Evolutionary conservation across 2,888 invertebrate species (phyloP).

Genomic region (Dryobota labecula): DNA sequence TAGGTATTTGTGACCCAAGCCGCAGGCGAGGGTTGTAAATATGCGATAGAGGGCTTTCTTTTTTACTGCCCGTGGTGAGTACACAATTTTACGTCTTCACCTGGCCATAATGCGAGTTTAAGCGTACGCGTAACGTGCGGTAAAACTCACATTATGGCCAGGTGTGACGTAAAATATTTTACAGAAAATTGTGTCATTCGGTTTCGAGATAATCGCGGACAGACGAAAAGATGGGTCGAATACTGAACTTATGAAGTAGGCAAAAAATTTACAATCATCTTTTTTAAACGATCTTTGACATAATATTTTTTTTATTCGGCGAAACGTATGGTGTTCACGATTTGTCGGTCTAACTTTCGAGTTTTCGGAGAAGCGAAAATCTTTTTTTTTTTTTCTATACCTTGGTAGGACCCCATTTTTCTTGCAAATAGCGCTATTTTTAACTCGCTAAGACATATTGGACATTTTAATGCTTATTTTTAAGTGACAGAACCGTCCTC

Average conservation of each 20-base stretch:
- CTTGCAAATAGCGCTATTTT: not conserved
- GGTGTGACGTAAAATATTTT: too few species aligned
- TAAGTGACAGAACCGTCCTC: slow-evolving; percentile 26
- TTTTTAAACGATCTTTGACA: not conserved
- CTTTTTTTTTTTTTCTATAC: too few species aligned
- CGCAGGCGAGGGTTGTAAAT: too few species aligned
- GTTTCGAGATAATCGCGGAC: not conserved
- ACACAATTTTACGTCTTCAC: too few species aligned
- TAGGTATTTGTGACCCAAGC: too few species aligned
- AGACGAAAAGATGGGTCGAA: not conserved
- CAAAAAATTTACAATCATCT: not conserved
- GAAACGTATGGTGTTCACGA: not conserved
- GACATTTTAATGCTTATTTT: slow-evolving; percentile 9
- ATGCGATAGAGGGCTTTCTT: too few species aligned
- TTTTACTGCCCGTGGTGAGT: too few species aligned
- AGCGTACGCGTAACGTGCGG: too few species aligned
- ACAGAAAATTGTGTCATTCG: not conserved
- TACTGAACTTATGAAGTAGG: not conserved
- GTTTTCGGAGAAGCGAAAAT: not conserved
- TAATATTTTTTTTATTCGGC: not conserved
- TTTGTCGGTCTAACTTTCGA: not conserved
- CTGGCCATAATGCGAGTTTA: too few species aligned
- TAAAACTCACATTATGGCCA: too few species aligned
- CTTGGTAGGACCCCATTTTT: not conserved
- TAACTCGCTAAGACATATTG: slow-evolving; percentile 18